phyloP scores from a whole-genome alignment of 2,888 invertebrate genomes.

The Amblyjoppa proteus region DNA sequence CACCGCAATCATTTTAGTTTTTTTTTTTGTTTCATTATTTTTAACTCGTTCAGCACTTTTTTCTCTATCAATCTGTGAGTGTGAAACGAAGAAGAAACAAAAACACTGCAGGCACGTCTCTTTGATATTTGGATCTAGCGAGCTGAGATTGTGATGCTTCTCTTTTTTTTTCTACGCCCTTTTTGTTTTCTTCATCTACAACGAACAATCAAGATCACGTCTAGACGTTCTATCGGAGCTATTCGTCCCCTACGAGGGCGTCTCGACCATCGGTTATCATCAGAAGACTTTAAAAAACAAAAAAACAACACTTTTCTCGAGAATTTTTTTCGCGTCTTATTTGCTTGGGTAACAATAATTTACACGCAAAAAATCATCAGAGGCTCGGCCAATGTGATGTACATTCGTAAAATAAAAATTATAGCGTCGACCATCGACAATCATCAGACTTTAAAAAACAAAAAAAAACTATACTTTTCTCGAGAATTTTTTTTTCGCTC shows the following conservation, averaged over 20 bases:
- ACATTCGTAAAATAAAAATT: conserved; percentile 28
- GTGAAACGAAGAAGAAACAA: conserved; percentile 7
- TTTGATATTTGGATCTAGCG: conserved; percentile 72
- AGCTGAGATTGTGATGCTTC: conserved; percentile 27
- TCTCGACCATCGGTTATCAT: not conserved
- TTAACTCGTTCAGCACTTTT: not conserved
- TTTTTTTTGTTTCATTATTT: conserved; percentile 22
- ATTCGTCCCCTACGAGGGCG: conserved; percentile 27
- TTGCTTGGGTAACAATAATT: not conserved
- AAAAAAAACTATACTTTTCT: not conserved
- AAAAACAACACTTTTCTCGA: not conserved
- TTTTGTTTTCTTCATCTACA: conserved; percentile 18
- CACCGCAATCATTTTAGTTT: not conserved
- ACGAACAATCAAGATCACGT: conserved; percentile 40
- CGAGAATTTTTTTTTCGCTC: conserved; percentile 9
- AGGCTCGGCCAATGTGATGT: conserved; percentile 24
- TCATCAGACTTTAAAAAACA: too few species aligned
- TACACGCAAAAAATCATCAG: conserved; percentile 8
- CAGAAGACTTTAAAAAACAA: not conserved
- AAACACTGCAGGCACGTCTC: conserved; percentile 74
- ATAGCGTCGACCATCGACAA: not conserved
- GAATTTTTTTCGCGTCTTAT: not conserved
- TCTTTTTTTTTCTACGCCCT: not conserved
- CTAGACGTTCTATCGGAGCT: conserved; percentile 13
- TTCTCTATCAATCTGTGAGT: conserved; percentile 3